phyloP scores from a whole-genome alignment of 2,888 invertebrate genomes.

The Polyploca ridens region DNA sequence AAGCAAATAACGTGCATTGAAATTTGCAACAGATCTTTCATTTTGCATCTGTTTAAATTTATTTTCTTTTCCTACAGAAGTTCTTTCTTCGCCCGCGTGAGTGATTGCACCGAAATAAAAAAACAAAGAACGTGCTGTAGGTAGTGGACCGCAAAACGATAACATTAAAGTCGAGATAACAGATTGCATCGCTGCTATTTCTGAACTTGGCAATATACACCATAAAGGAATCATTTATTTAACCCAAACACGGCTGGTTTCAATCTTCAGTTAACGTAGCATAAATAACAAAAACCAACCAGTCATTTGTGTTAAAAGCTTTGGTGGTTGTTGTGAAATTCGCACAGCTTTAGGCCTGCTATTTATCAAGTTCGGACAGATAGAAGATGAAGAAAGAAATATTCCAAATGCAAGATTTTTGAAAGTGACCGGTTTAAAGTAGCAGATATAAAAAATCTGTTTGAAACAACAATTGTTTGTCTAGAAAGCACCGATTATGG shows the following conservation, averaged over 20 bases:
- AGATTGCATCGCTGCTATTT: conserved; percentile 6
- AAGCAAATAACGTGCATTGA: background rate
- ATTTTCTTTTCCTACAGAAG: background rate
- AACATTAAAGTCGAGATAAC: background rate
- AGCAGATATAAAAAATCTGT: background rate
- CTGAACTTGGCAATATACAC: background rate
- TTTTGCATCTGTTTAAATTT: background rate
- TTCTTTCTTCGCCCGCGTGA: background rate
- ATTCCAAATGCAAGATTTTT: background rate
- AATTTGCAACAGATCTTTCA: background rate
- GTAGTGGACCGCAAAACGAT: background rate
- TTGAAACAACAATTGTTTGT: background rate
- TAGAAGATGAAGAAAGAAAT: background rate
- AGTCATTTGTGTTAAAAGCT: conserved; percentile 1
- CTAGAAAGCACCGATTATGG: too few species aligned
- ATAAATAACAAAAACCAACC: background rate
- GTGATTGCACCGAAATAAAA: background rate
- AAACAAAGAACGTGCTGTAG: background rate
- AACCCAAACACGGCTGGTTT: conserved; percentile 7
- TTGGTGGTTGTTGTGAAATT: background rate
- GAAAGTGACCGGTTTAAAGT: background rate
- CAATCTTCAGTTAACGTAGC: background rate
- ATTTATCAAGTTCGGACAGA: background rate
- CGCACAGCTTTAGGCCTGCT: background rate
- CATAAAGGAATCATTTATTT: conserved; percentile 6